Evolutionary conservation across 2,797 vertebrate species (phyloP).

Genomic region (Pseudochromis fuscus): DNA sequence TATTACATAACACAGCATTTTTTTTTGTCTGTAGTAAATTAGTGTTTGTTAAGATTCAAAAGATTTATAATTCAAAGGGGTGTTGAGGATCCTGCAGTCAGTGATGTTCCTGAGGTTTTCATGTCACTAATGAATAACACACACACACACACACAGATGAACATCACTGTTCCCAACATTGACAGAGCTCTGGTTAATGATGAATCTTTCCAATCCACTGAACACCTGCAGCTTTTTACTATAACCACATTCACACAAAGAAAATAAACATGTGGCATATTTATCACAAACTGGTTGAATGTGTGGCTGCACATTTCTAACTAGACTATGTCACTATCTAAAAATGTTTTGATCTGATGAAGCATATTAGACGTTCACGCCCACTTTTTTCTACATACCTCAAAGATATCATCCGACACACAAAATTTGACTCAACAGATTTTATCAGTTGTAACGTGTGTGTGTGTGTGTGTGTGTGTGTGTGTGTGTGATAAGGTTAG

Average conservation of each 20-base stretch:
- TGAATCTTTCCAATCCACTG: neutral
- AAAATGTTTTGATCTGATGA: neutral
- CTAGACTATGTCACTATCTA: neutral
- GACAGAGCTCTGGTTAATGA: neutral
- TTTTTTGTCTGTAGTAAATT: too few relatives aligned
- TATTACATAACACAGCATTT: too few relatives aligned
- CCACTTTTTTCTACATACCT: too few relatives aligned
- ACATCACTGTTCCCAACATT: too few relatives aligned
- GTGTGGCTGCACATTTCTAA: neutral
- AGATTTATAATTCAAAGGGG: neutral
- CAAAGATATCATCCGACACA: neutral
- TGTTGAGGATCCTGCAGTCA: neutral
- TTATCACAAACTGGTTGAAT: neutral
- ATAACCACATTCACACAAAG: neutral
- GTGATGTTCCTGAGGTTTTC: too few relatives aligned
- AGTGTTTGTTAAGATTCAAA: neutral
- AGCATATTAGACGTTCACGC: too few relatives aligned
- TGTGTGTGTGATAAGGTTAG: conserved; percentile 49
- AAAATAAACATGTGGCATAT: conserved; percentile 8
- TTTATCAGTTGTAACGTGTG: conserved; percentile 34
- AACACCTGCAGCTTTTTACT: neutral
- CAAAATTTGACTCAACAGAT: neutral
- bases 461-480: conserved; percentile 21
- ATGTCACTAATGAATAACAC: too few relatives aligned
- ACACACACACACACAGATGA: too few relatives aligned